Percentiles rank a stretch among this genome's conserved stretches.
Conservation (phyloP, 2,797 vertebrate genomes). For the Rhabdomys pumilio region DNA sequence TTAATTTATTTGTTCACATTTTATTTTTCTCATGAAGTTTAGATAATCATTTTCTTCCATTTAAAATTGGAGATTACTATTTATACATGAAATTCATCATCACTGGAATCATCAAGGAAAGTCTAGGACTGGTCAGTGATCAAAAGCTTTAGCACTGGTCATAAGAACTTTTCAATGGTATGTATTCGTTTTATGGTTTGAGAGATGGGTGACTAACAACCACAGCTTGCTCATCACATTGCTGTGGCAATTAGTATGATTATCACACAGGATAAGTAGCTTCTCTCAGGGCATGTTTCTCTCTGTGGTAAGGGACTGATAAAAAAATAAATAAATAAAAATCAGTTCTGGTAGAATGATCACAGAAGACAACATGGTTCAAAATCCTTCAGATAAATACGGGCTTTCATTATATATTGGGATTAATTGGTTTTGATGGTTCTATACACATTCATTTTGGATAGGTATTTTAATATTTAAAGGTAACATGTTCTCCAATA, state of each 20-base stretch:
- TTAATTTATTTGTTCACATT: not conserved
- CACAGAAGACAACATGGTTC: not conserved
- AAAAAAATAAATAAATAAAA: not conserved
- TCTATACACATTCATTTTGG: not conserved
- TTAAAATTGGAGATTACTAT: not conserved
- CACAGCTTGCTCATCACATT: not conserved
- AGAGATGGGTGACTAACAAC: not conserved
- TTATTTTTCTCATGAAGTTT: not conserved
- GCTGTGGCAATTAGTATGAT: conserved; percentile 21
- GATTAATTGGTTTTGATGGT: not conserved
- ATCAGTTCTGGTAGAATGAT: not conserved
- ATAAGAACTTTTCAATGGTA: not conserved
- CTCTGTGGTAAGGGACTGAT: not conserved
- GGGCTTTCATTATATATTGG: not conserved
- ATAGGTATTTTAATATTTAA: not conserved
- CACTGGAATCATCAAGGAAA: not conserved
- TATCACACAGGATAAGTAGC: not conserved
- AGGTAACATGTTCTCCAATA: not conserved
- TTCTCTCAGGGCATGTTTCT: not conserved
- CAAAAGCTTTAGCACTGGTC: not conserved
- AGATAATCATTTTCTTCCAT: conserved; percentile 1
- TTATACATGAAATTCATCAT: conserved; percentile 30
- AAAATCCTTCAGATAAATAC: not conserved
- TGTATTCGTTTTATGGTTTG: not conserved
- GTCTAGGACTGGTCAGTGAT: not conserved